Conservation (phyloP, 2,888 invertebrate genomes). For the Thelaira solivaga region DNA sequence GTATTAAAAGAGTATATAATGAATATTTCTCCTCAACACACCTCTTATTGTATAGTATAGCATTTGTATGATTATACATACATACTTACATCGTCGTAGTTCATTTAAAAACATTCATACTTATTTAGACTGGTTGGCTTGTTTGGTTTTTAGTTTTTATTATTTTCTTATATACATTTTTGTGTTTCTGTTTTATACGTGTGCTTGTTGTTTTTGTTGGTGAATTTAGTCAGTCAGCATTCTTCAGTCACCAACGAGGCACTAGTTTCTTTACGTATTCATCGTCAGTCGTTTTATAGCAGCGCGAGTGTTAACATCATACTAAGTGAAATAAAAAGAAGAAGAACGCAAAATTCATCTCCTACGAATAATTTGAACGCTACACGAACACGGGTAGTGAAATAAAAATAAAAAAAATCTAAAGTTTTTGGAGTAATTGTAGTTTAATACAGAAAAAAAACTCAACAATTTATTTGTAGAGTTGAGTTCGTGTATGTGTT, state of each 20-base stretch:
- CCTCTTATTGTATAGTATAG: conserved; percentile 4
- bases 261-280: conserved; percentile 42
- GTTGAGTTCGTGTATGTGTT: conserved; percentile 13
- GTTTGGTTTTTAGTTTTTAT: conserved; percentile 20
- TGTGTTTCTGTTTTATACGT: conserved; percentile 7
- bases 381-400: conserved; percentile 26
- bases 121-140: conserved; percentile 59
- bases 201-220: conserved; percentile 22
- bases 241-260: conserved; percentile 38
- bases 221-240: conserved; percentile 41
- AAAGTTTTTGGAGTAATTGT: conserved; percentile 34
- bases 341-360: conserved; percentile 17
- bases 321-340: conserved; percentile 9
- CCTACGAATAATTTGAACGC: conserved; percentile 8
- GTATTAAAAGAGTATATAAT: neutral
- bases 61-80: neutral
- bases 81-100: neutral
- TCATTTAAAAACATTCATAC: neutral
- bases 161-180: neutral
- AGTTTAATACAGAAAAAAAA: conserved; percentile 18
- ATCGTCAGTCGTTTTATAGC: conserved; percentile 55
- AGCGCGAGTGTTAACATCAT: conserved; percentile 55
- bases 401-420: conserved; percentile 10
- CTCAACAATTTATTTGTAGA: conserved; percentile 17
- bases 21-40: conserved; percentile 29